A percentile compares a stretch with the other conserved stretches of the same genome.
Evolutionary conservation across 2,888 invertebrate genomes (phyloP).

Genomic region (Eristalis intricaria): DNA sequence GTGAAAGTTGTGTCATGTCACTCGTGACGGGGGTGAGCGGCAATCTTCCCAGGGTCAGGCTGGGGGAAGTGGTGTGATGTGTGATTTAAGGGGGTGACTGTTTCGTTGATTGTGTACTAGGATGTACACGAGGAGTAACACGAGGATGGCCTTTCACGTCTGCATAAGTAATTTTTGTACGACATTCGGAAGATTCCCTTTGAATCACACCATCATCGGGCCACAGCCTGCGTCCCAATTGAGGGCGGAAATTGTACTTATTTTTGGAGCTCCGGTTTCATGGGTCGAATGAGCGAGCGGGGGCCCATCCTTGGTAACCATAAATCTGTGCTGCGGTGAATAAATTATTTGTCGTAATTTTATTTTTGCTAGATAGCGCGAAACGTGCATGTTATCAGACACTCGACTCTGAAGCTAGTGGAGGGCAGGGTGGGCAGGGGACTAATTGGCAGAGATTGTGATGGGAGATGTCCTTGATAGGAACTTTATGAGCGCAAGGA

Average conservation of each 20-base stretch:
- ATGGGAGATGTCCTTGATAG: background rate
- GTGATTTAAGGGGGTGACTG: background rate
- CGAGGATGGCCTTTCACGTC: slow-evolving; percentile 5
- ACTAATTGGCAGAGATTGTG: background rate
- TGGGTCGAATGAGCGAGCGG: background rate
- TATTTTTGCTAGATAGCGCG: background rate
- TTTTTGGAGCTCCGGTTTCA: background rate
- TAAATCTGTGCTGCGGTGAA: background rate
- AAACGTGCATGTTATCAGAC: background rate
- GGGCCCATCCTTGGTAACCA: background rate
- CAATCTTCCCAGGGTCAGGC: slow-evolving; percentile 5
- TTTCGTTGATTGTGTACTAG: background rate
- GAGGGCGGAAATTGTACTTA: background rate
- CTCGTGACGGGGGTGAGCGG: background rate
- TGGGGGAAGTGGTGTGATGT: background rate
- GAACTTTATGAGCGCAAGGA: background rate
- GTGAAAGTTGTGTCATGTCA: background rate
- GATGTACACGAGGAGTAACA: slow-evolving; percentile 1
- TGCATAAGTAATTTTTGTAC: slow-evolving; percentile 8
- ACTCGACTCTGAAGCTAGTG: background rate
- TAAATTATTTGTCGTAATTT: background rate
- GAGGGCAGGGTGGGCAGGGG: background rate
- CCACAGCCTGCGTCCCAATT: background rate
- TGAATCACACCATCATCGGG: too few species aligned
- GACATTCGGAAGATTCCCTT: background rate